These are phyloP conservation scores for Nycticorax nycticorax DNA, from an alignment of 2,113 vertebrate genomes.

Conservation along the genomic window DNA sequence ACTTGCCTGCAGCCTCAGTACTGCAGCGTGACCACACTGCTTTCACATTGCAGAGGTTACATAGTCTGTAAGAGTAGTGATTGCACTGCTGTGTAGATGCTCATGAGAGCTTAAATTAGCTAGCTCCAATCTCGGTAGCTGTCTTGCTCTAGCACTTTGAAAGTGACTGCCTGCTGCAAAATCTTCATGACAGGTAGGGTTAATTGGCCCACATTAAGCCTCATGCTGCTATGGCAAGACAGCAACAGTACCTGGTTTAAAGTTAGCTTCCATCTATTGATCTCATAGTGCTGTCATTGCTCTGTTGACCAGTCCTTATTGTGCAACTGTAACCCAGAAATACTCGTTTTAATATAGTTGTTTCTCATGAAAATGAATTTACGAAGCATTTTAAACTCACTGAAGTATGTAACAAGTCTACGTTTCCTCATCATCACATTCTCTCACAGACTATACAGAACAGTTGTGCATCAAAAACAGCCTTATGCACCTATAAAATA, in stretches of 20 bases:
- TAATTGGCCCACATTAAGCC: not conserved
- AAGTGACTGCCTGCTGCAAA: slow-evolving; percentile 3
- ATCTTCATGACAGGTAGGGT: not conserved
- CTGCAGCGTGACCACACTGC: not conserved
- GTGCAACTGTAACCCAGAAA: not conserved
- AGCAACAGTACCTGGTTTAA: not conserved
- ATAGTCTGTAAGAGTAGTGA: not conserved
- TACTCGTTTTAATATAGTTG: not conserved
- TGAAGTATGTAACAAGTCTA: not conserved
- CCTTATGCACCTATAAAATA: not conserved
- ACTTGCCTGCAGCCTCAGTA: not conserved
- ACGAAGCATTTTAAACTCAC: not conserved
- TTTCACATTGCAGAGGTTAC: not conserved
- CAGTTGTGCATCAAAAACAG: not conserved
- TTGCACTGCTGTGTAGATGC: not conserved
- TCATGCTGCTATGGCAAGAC: not conserved
- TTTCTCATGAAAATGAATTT: not conserved
- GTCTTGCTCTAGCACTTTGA: not conserved
- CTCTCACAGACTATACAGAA: not conserved
- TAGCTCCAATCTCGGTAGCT: not conserved
- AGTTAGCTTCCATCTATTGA: not conserved
- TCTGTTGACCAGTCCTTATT: not conserved
- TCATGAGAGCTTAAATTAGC: not conserved
- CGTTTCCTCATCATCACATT: not conserved
- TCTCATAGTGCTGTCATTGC: not conserved